Percentiles rank a stretch among this genome's conserved stretches.
Evolutionary conservation across 2,888 invertebrate genomes (phyloP).

Genomic region (Cosmia pyralina): DNA sequence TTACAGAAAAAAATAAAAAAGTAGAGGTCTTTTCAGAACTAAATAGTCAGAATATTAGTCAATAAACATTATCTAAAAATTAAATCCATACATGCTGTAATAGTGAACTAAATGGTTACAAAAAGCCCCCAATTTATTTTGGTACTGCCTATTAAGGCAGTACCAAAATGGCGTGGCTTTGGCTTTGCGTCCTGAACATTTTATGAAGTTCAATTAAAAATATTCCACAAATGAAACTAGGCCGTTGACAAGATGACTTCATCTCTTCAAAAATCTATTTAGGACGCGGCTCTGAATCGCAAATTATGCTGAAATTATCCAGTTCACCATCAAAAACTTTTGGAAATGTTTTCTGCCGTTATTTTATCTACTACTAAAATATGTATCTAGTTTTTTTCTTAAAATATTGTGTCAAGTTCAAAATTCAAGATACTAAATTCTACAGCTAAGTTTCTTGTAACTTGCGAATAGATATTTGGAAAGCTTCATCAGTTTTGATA

Average conservation of each 20-base stretch:
- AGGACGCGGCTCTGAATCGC: neutral
- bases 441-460: neutral
- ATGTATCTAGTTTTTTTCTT: neutral
- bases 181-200: neutral
- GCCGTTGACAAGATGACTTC: constrained; percentile 43
- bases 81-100: too few species aligned
- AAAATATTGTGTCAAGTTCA: neutral
- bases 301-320: constrained; percentile 8
- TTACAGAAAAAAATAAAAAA: too few species aligned
- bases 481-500: constrained; percentile 25
- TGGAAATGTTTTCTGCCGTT: neutral
- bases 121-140: neutral
- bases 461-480: neutral
- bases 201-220: constrained; percentile 22
- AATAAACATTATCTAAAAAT: too few species aligned
- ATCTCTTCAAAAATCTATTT: constrained; percentile 11
- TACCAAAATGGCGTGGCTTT: too few species aligned
- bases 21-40: too few species aligned
- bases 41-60: too few species aligned
- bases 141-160: too few species aligned
- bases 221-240: constrained; percentile 31
- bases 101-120: too few species aligned
- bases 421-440: neutral
- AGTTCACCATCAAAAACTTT: neutral
- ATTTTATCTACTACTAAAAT: neutral